Conservation (phyloP, 2,797 vertebrate genomes). For the Hypotaenidia okinawae region DNA sequence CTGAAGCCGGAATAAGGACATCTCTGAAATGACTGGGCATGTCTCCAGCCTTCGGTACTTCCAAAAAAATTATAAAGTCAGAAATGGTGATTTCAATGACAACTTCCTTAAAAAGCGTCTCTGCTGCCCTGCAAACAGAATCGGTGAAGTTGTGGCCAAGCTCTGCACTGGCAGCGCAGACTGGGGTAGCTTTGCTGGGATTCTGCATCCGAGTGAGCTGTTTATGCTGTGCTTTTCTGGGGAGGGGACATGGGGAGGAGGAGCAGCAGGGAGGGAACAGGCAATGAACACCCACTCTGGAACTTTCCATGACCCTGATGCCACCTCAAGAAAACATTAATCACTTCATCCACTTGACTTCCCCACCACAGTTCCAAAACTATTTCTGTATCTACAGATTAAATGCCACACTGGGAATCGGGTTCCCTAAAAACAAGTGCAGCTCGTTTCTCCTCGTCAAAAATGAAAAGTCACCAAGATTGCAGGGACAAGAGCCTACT, state of each 20-base stretch:
- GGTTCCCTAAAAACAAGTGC: slow-evolving; percentile 10
- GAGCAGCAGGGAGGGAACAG: background rate
- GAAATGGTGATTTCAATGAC: background rate
- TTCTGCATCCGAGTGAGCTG: background rate
- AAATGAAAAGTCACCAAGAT: background rate
- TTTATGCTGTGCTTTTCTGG: background rate
- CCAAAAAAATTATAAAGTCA: background rate
- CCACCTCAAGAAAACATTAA: slow-evolving; percentile 5
- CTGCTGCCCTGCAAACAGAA: background rate
- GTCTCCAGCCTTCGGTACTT: background rate
- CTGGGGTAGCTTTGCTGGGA: background rate
- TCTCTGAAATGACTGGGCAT: slow-evolving; percentile 34
- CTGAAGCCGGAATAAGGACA: slow-evolving; percentile 20
- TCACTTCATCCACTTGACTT: background rate
- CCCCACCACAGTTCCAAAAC: background rate
- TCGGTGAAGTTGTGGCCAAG: background rate
- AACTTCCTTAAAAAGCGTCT: background rate
- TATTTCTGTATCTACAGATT: slow-evolving; percentile 1
- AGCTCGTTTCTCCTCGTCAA: background rate
- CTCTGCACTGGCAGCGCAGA: background rate
- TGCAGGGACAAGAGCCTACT: background rate
- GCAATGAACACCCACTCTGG: background rate
- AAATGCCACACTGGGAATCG: background rate
- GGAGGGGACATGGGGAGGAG: background rate
- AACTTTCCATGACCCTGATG: slow-evolving; percentile 46